Base-by-base conservation (phyloP, 2,797 vertebrate species). In the Ciconia nigra region DNA sequence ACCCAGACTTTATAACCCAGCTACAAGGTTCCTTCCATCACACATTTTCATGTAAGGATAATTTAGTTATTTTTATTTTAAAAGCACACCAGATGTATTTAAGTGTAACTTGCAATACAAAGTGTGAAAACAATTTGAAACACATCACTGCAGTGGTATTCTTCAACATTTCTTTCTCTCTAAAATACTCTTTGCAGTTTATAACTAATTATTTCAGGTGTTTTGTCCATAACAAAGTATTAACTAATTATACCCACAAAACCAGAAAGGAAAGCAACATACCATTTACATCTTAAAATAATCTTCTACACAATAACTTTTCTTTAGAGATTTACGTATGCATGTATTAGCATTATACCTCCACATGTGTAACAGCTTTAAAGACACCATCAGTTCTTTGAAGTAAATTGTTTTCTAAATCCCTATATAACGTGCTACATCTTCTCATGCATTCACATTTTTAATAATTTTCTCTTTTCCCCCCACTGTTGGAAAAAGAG, bases 1-100 rank as follows among this genome's bases (percentile, higher is more conserved):
- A 84, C 92, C 58, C 85, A 87, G 93, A 80, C 83, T 96, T 96
- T 92, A 87, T 94, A 97, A 88, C 15, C 51, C 87, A 63, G 93
- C 39, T 87, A 78, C 77, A 63, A 94, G 51, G 79, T 97, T 96
- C 47, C 86, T 89, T 95, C 83, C 61, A 86, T 93, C 90, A 61
- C 73, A 93, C 71, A 74, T 87, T 95, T 97, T 92, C 72, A 72
- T 95, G 87, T 72, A 89, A 73, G 37, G 58, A 55, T 87, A 95
- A 88, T 87, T 93, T 55, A 80, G 85, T 85, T 95, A 62, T 93
- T 97, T 95, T 92, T 78, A 69, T 82, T 95, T 92, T 78, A 66
- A 90, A 93, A 88, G 47, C 41, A 51, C 55, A 80, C 51, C 84
- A 90, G 74, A 91, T 78, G 89, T 81, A 76, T 66, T 94, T 55